A percentile compares a stretch with the other conserved stretches of the same genome.
Evolutionary conservation across 1,140 invertebrate species (phyloP).

Genomic region (Diachasmimorpha longicaudata): DNA sequence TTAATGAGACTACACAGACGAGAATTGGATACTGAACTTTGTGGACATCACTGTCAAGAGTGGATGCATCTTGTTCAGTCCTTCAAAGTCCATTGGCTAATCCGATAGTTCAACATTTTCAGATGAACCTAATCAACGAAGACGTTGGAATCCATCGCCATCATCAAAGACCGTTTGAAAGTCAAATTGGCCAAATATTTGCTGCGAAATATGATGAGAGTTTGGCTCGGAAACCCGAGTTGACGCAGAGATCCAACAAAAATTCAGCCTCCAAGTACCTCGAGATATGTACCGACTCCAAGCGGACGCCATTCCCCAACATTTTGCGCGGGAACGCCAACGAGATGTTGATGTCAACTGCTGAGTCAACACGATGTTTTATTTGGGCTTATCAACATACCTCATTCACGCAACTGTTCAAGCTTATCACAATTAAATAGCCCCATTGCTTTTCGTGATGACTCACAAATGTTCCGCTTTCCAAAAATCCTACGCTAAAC

Average conservation of each 20-base stretch:
- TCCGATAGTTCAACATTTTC: background rate
- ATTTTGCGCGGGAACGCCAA: background rate
- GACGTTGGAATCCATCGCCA: background rate
- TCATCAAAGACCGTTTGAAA: background rate
- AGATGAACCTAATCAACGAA: background rate
- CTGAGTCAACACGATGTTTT: no score
- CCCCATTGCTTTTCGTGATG: no score
- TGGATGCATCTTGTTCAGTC: background rate
- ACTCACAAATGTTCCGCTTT: no score
- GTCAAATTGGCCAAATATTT: background rate
- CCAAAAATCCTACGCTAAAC: no score
- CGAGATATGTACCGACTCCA: background rate
- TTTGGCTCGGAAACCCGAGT: background rate
- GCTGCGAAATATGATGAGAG: background rate
- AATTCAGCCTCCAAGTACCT: background rate
- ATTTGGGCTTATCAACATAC: no score
- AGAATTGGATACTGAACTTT: background rate
- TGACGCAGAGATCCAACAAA: background rate
- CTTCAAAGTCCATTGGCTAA: background rate
- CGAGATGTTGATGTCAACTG: background rate
- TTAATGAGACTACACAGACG: background rate
- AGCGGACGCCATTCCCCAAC: background rate
- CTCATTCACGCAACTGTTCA: no score
- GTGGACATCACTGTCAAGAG: background rate
- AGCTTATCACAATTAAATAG: no score